These are phyloP conservation scores for Cyprinodon brontotheroides DNA, from an alignment of 2,113 vertebrate species.

Conservation along the genomic window DNA sequence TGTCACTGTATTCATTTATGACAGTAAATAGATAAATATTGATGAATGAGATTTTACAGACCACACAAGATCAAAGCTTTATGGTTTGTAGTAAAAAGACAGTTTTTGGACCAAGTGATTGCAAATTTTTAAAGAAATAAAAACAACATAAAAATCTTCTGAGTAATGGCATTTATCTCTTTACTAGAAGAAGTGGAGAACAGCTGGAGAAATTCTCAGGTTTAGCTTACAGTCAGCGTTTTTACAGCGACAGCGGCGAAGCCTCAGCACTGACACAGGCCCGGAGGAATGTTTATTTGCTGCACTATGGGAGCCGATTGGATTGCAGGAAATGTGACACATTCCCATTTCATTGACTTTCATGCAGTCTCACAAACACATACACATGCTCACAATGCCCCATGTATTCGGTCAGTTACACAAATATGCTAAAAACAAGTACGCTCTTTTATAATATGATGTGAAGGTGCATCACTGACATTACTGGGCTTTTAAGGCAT, in stretches of 20 bases:
- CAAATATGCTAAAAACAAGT: slow-evolving; percentile 6
- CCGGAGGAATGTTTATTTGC: slow-evolving; percentile 83
- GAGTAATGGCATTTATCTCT: slow-evolving; percentile 47
- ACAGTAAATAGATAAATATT: background rate
- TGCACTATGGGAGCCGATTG: slow-evolving; percentile 78
- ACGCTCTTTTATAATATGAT: background rate
- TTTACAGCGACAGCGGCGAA: slow-evolving; percentile 77
- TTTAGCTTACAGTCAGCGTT: slow-evolving; percentile 80
- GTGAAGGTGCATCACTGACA: slow-evolving; percentile 28
- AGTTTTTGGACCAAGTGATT: slow-evolving; percentile 8
- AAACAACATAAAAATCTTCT: slow-evolving; percentile 27
- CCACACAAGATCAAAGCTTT: slow-evolving; percentile 7
- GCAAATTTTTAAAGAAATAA: slow-evolving; percentile 7
- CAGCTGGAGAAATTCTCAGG: slow-evolving; percentile 59
- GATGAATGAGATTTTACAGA: background rate
- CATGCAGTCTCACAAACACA: slow-evolving; percentile 43
- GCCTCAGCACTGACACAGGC: slow-evolving; percentile 79
- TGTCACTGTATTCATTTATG: slow-evolving; percentile 11
- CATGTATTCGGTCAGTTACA: slow-evolving; percentile 30
- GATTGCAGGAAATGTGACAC: slow-evolving; percentile 80
- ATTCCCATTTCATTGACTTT: slow-evolving; percentile 77
- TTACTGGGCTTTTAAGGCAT: slow-evolving; percentile 26
- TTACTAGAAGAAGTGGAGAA: slow-evolving; percentile 48
- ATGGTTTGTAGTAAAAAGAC: slow-evolving; percentile 10
- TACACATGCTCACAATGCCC: slow-evolving; percentile 25